phyloP scores from a whole-genome alignment of 2,888 invertebrate genomes.

The Conomelus anceps region DNA sequence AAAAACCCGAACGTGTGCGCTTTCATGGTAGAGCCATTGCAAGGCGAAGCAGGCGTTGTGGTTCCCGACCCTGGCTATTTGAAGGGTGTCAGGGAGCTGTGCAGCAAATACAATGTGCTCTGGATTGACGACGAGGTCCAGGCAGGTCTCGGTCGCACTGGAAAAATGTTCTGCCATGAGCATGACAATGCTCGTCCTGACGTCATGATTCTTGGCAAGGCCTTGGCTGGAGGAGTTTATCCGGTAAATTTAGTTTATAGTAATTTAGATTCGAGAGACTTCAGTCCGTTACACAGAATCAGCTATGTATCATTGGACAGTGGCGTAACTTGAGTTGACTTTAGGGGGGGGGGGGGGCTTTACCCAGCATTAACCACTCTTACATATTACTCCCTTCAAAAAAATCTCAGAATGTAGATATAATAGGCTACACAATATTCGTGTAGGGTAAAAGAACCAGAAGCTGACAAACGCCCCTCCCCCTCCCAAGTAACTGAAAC shows the following conservation, averaged over 20 bases:
- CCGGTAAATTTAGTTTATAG: constrained; percentile 50
- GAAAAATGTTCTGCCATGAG: constrained; percentile 69
- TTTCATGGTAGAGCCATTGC: constrained; percentile 96
- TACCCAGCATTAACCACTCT: too few species aligned
- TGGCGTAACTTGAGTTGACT: too few species aligned
- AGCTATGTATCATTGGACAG: too few species aligned
- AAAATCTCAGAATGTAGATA: too few species aligned
- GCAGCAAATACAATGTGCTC: constrained; percentile 81
- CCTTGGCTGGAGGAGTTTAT: constrained; percentile 83
- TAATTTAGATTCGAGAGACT: too few species aligned
- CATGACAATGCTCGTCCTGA: constrained; percentile 77
- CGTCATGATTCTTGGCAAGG: constrained; percentile 85
- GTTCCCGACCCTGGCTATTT: constrained; percentile 83
- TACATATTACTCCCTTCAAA: too few species aligned
- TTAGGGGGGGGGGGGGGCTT: too few species aligned
- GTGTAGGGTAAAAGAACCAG: too few species aligned
- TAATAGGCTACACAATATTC: too few species aligned
- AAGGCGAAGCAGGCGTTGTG: constrained; percentile 92
- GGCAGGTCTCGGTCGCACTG: constrained; percentile 86
- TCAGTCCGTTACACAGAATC: too few species aligned
- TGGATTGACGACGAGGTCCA: constrained; percentile 96
- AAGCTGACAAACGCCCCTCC: too few species aligned
- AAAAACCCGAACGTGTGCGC: constrained; percentile 81
- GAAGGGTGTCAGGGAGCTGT: constrained; percentile 69
- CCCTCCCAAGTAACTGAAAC: too few species aligned